phyloP scores from a whole-genome alignment of 2,888 invertebrate species.

The Melinaea menophilus region DNA sequence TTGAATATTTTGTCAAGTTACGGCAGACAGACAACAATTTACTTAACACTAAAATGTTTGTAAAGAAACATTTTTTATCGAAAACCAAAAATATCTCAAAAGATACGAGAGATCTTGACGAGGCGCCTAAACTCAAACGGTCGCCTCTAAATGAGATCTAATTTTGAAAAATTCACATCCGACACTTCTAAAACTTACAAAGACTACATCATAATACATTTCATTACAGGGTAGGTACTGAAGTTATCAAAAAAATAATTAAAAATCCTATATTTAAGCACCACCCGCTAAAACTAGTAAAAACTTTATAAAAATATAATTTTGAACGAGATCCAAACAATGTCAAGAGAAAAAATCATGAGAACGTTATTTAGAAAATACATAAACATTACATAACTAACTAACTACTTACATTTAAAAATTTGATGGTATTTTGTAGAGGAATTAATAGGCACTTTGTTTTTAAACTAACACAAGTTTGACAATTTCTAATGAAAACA shows the following conservation, averaged over 20 bases:
- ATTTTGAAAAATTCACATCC: conserved; percentile 63
- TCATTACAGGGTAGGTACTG: conserved; percentile 57
- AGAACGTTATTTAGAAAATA: conserved; percentile 47
- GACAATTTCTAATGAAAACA: conserved; percentile 30
- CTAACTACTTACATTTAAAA: conserved; percentile 61
- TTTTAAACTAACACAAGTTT: conserved; percentile 23
- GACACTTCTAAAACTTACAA: conserved; percentile 56
- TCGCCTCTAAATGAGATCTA: conserved; percentile 70
- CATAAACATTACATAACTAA: conserved; percentile 51
- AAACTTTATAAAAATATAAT: conserved; percentile 48
- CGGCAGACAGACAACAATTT: conserved; percentile 43
- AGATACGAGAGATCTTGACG: conserved; percentile 64
- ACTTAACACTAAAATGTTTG: conserved; percentile 52
- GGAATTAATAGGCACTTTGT: conserved; percentile 19
- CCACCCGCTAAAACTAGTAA: conserved; percentile 62
- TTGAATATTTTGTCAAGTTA: conserved; percentile 48
- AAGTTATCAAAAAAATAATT: conserved; percentile 44
- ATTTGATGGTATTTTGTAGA: conserved; percentile 36
- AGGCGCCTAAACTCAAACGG: conserved; percentile 49
- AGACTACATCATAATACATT: conserved; percentile 67
- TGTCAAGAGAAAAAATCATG: conserved; percentile 47
- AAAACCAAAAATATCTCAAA: conserved; percentile 49
- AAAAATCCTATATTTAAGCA: conserved; percentile 60
- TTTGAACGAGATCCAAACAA: conserved; percentile 65
- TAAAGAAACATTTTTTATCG: conserved; percentile 48